phyloP scores from a whole-genome alignment of 2,888 invertebrate species.

The Hypomecis atomaria region DNA sequence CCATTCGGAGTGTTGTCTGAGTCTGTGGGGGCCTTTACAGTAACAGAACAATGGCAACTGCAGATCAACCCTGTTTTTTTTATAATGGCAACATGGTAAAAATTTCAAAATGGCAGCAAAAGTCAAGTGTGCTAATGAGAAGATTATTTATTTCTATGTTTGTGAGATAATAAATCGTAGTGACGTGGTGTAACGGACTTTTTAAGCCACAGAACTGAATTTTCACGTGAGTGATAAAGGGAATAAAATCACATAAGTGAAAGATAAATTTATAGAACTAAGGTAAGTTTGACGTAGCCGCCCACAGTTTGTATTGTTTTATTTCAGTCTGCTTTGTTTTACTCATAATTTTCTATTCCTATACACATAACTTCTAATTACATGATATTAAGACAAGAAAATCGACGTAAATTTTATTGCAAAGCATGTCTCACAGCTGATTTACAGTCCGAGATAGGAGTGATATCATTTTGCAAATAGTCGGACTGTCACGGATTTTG shows the following conservation, averaged over 20 bases:
- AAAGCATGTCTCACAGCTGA: constrained; percentile 25
- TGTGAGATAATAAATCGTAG: constrained; percentile 63
- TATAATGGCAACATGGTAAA: constrained; percentile 51
- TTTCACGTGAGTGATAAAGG: constrained; percentile 18
- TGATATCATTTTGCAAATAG: constrained; percentile 50
- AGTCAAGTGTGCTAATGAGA: constrained; percentile 49
- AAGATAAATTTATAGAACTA: constrained; percentile 32
- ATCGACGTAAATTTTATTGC: constrained; percentile 15
- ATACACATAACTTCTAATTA: constrained; percentile 41
- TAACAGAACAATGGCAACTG: background rate
- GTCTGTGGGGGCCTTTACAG: no score
- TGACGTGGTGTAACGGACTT: constrained; percentile 77
- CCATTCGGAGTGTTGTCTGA: no score
- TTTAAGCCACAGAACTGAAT: constrained; percentile 54
- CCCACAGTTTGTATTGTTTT: constrained; percentile 62
- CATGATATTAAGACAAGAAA: constrained; percentile 19
- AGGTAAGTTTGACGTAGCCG: constrained; percentile 73
- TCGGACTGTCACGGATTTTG: constrained; percentile 55
- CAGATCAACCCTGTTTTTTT: background rate
- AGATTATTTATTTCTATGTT: constrained; percentile 58
- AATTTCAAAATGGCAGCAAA: constrained; percentile 75
- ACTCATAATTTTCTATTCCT: constrained; percentile 51
- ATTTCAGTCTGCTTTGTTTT: constrained; percentile 70
- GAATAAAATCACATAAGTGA: constrained; percentile 10
- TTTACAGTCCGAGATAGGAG: constrained; percentile 42